A percentile compares a stretch with the other conserved stretches of the same genome.
phyloP scores from a whole-genome alignment of 2,888 invertebrate genomes.

The Cephus nigrinus region DNA sequence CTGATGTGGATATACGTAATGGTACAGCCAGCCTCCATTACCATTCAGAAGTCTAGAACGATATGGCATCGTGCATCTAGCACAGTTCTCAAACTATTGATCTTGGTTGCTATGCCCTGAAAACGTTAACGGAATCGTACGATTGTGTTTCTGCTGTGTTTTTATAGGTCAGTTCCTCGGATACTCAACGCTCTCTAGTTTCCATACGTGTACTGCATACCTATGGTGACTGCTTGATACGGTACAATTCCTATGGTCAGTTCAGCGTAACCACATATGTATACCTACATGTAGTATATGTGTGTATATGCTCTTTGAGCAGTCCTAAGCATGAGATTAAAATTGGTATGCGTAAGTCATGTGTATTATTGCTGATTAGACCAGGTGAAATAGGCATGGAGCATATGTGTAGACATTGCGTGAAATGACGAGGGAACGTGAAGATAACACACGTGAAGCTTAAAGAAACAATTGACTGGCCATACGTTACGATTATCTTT shows the following conservation, averaged over 20 bases:
- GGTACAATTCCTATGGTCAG: background rate
- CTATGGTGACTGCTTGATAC: background rate
- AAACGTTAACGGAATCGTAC: constrained; percentile 22
- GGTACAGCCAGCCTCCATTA: background rate
- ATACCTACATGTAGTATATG: background rate
- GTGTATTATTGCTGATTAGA: background rate
- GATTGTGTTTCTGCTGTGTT: background rate
- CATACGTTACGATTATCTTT: background rate
- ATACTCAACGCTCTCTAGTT: background rate
- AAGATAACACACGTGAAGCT: background rate
- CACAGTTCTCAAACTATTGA: constrained; percentile 11
- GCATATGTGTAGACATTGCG: background rate
- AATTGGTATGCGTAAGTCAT: background rate
- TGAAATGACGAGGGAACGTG: background rate
- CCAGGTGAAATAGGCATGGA: background rate
- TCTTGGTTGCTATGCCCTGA: constrained; percentile 14
- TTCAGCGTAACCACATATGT: background rate
- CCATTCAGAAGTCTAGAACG: background rate
- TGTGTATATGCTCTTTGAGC: too few relatives aligned
- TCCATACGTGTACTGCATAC: background rate
- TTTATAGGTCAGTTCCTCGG: background rate
- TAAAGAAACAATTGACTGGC: background rate
- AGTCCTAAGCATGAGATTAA: background rate
- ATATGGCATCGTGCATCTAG: background rate
- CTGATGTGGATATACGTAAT: background rate